phyloP scores from a whole-genome alignment of 1,140 invertebrate genomes.

The Helicoverpa armigera region DNA sequence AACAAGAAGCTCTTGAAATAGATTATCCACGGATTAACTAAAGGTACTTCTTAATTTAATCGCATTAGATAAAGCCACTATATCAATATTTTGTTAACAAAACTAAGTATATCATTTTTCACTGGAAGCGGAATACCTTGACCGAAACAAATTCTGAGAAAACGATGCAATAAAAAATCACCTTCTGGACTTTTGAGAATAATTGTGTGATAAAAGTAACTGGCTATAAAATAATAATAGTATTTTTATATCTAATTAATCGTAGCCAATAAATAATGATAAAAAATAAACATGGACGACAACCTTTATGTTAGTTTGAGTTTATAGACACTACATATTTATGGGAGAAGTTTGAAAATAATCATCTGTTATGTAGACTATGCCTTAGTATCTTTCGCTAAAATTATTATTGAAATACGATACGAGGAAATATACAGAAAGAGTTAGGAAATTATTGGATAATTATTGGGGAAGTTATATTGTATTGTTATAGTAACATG shows the following conservation, averaged over 20 bases:
- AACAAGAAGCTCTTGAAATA: neutral
- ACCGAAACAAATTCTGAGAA: conserved; percentile 41
- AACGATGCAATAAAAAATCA: conserved; percentile 17
- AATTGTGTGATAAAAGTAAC: conserved; percentile 14
- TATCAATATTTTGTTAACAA: neutral
- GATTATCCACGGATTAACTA: neutral
- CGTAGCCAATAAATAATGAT: too few relatives aligned
- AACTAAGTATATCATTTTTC: conserved; percentile 17
- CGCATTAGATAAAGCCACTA: conserved; percentile 5
- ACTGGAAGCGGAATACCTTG: conserved; percentile 31
- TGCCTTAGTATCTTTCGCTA: neutral
- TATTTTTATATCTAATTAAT: too few relatives aligned
- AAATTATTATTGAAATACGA: conserved; percentile 6
- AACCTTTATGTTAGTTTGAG: too few relatives aligned
- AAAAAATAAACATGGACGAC: too few relatives aligned
- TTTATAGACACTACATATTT: too few relatives aligned
- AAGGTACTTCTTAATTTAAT: conserved; percentile 10
- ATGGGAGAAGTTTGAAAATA: neutral
- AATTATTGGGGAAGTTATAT: neutral
- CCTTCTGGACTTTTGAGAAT: neutral
- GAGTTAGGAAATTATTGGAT: conserved; percentile 11
- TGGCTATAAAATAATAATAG: too few relatives aligned
- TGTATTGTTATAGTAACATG: neutral
- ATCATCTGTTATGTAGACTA: neutral
- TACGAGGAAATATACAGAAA: conserved; percentile 6